Conservation (phyloP, 2,113 vertebrate species). For the Grallaria varia region DNA sequence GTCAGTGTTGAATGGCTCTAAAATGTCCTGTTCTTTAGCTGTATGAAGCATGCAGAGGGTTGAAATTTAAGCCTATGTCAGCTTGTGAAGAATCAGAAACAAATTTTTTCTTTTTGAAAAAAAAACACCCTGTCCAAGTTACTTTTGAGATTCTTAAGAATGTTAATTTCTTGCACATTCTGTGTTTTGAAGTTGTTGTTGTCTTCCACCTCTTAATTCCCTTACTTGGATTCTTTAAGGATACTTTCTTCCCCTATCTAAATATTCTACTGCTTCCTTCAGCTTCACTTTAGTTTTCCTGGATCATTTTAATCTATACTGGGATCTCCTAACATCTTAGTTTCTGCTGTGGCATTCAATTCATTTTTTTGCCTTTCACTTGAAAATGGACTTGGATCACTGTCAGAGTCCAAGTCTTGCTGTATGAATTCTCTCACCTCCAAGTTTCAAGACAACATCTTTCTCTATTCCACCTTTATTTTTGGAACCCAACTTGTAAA, state of each 20-base stretch:
- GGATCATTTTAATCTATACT: not conserved
- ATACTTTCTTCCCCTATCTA: not conserved
- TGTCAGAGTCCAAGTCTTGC: not conserved
- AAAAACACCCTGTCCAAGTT: not conserved
- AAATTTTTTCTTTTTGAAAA: not conserved
- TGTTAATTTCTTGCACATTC: not conserved
- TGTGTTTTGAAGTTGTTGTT: not conserved
- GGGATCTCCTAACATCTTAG: not conserved
- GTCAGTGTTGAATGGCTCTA: not conserved
- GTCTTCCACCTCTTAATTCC: not conserved
- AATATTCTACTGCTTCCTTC: not conserved
- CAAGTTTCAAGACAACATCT: not conserved
- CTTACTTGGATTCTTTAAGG: not conserved
- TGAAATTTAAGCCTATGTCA: not conserved
- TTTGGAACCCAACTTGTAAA: not conserved
- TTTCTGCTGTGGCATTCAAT: not conserved
- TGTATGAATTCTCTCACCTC: not conserved
- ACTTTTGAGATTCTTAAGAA: not conserved
- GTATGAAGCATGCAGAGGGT: not conserved
- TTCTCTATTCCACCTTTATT: not conserved
- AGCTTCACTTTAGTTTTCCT: not conserved
- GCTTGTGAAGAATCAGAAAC: not conserved
- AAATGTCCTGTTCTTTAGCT: not conserved
- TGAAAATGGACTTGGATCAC: not conserved
- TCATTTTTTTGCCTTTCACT: not conserved